Conservation (phyloP, 2,113 vertebrate genomes). For the Tachycineta bicolor region DNA sequence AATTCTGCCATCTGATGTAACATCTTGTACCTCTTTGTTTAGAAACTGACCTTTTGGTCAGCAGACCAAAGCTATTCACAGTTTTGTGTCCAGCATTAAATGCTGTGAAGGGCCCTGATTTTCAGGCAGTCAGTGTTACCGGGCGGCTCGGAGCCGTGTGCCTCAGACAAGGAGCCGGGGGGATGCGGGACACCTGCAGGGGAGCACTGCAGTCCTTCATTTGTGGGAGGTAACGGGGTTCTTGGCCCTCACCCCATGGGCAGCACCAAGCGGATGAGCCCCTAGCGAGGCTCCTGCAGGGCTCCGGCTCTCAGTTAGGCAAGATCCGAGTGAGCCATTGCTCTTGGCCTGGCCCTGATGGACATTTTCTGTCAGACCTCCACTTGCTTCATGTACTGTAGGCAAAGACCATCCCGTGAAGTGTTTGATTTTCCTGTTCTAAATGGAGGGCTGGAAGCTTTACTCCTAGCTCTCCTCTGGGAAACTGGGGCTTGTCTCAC, state of each 20-base stretch:
- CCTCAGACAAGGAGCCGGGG: background rate
- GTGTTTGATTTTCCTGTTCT: background rate
- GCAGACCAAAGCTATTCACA: background rate
- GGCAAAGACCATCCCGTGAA: background rate
- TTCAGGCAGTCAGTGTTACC: background rate
- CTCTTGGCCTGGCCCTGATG: background rate
- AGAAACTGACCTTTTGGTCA: background rate
- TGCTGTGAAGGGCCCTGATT: background rate
- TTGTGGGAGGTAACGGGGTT: accelerated
- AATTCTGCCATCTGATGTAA: background rate
- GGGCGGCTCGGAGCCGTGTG: background rate
- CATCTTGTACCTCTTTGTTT: background rate
- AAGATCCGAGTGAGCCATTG: accelerated
- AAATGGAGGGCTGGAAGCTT: background rate
- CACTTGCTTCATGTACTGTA: accelerated
- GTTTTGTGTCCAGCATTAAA: background rate
- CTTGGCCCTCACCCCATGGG: background rate
- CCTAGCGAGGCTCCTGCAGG: background rate
- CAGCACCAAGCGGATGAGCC: background rate
- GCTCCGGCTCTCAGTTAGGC: background rate
- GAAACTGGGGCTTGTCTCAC: accelerated
- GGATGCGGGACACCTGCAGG: background rate
- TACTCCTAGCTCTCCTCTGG: background rate
- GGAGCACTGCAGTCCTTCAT: accelerated
- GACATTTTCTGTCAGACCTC: background rate